These are phyloP conservation scores for Pteromalus puparum DNA, from an alignment of 1,140 invertebrate species.

Conservation along the genomic window DNA sequence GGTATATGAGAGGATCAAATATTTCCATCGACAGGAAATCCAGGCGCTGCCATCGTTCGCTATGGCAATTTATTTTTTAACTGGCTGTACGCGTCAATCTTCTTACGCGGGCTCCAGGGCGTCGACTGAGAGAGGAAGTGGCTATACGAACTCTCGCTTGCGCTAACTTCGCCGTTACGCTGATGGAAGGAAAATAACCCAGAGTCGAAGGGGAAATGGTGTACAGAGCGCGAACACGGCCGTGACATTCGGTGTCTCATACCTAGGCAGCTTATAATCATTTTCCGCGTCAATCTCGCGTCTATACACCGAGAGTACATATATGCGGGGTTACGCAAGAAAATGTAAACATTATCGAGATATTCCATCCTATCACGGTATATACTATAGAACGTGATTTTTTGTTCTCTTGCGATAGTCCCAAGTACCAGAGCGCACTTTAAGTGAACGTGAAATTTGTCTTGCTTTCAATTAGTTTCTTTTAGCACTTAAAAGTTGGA, in stretches of 20 bases:
- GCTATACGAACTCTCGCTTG: neutral
- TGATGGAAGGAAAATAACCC: slow-evolving; percentile 45
- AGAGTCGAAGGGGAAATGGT: neutral
- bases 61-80: slow-evolving; percentile 46
- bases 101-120: slow-evolving; percentile 28
- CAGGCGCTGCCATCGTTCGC: slow-evolving; percentile 25
- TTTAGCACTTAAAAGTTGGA: neutral
- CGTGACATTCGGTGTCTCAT: slow-evolving; percentile 20
- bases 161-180: neutral
- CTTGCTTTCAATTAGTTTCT: neutral
- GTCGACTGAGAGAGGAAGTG: neutral
- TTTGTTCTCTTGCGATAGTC: no score
- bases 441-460: neutral
- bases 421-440: neutral
- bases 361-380: no score
- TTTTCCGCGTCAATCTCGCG: slow-evolving; percentile 40
- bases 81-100: slow-evolving; percentile 9
- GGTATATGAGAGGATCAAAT: slow-evolving; percentile 26
- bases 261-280: neutral
- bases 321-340: no score
- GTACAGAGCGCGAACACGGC: neutral
- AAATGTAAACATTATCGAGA: no score
- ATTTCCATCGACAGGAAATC: slow-evolving; percentile 40
- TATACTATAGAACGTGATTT: no score
- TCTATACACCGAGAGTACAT: neutral